These are phyloP conservation scores for Therioaphis trifolii DNA, from an alignment of 2,888 invertebrate species.

Conservation along the genomic window DNA sequence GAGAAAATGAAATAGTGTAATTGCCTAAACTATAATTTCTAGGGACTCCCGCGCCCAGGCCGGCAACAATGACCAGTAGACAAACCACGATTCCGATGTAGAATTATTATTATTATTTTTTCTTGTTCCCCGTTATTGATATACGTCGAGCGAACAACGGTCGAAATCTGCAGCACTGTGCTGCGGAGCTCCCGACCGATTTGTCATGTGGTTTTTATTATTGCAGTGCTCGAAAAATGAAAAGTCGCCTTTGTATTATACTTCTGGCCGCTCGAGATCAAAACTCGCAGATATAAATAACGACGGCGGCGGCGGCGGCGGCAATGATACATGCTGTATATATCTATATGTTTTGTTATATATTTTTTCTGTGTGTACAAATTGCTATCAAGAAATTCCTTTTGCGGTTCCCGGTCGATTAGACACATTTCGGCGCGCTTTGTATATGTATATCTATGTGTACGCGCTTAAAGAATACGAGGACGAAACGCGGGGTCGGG, in stretches of 20 bases:
- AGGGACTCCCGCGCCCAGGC: background rate
- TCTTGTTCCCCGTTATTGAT: slow-evolving; percentile 17
- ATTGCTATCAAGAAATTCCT: slow-evolving; percentile 31
- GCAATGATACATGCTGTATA: slow-evolving; percentile 26
- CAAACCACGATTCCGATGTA: slow-evolving; percentile 11
- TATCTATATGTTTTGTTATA: background rate
- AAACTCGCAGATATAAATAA: slow-evolving; percentile 53
- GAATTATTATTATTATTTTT: too few species aligned
- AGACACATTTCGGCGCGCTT: slow-evolving; percentile 35
- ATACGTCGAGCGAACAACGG: slow-evolving; percentile 20
- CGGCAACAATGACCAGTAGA: slow-evolving; percentile 2
- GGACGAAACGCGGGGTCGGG: background rate
- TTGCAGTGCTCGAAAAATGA: slow-evolving; percentile 45
- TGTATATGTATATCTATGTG: too few species aligned
- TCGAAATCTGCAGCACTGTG: slow-evolving; percentile 31
- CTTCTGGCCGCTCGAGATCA: slow-evolving; percentile 11
- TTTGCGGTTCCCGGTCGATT: slow-evolving; percentile 58
- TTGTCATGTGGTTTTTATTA: slow-evolving; percentile 51
- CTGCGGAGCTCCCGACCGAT: slow-evolving; percentile 32
- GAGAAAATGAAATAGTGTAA: slow-evolving; percentile 44
- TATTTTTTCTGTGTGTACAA: slow-evolving; percentile 10
- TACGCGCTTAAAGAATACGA: slow-evolving; percentile 46
- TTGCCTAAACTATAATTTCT: slow-evolving; percentile 25
- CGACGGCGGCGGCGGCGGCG: background rate
- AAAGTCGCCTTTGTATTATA: slow-evolving; percentile 42